phyloP scores from a whole-genome alignment of 2,888 invertebrate species.

The Eupelmus urozonus region DNA sequence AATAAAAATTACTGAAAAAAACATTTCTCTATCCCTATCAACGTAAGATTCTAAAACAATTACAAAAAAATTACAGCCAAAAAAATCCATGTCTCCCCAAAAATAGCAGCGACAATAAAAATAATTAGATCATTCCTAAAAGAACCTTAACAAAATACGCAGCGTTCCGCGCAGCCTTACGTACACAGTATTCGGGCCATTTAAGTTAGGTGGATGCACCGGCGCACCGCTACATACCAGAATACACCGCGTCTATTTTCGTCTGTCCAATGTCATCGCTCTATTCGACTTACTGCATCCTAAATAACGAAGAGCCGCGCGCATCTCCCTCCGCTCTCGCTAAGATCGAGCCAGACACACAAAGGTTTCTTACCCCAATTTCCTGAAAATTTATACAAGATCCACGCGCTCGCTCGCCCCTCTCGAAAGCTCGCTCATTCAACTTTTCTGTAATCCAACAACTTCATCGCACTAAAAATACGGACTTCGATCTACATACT shows the following conservation, averaged over 20 bases:
- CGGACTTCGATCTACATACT: not conserved
- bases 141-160: not conserved
- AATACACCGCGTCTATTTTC: conserved; percentile 62
- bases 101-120: not conserved
- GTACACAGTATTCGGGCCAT: conserved; percentile 55
- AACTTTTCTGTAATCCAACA: not conserved
- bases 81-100: too few relatives aligned
- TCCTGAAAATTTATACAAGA: not conserved
- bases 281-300: conserved; percentile 50
- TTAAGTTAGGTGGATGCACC: conserved; percentile 52
- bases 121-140: conserved; percentile 24
- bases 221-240: conserved; percentile 38
- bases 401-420: not conserved
- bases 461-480: not conserved
- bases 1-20: too few relatives aligned
- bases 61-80: not conserved
- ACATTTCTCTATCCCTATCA: too few relatives aligned
- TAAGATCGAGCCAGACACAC: not conserved
- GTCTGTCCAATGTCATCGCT: conserved; percentile 64
- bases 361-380: not conserved
- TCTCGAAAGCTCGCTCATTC: not conserved
- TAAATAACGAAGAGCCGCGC: conserved; percentile 39
- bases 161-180: not conserved
- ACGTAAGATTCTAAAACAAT: not conserved
- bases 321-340: too few relatives aligned